These are phyloP conservation scores for Pterocles gutturalis DNA, from an alignment of 2,113 vertebrate species.

Conservation along the genomic window DNA sequence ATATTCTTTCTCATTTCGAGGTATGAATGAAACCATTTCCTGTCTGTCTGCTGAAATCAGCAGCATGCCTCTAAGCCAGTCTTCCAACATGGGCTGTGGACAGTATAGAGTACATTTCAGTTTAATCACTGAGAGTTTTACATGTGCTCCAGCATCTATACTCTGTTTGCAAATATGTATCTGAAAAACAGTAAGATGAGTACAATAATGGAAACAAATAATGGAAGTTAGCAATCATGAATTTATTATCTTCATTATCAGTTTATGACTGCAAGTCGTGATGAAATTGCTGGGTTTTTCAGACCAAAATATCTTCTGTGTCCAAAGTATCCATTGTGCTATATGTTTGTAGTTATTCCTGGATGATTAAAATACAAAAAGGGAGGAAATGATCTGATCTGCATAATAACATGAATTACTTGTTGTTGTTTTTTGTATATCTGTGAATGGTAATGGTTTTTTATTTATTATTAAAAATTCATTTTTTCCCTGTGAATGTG, in stretches of 20 bases:
- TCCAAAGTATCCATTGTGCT: not conserved
- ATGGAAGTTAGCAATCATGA: not conserved
- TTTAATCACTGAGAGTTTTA: not conserved
- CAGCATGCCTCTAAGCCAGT: not conserved
- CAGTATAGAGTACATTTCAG: not conserved
- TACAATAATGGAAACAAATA: not conserved
- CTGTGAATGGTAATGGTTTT: constrained; percentile 38
- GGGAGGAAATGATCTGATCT: not conserved
- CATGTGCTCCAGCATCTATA: not conserved
- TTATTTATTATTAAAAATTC: constrained; percentile 33
- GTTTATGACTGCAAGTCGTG: not conserved
- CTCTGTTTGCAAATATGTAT: not conserved
- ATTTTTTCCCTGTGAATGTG: constrained; percentile 17
- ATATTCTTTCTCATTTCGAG: not conserved
- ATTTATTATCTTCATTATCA: not conserved
- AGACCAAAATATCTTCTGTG: not conserved
- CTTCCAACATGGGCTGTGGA: not conserved
- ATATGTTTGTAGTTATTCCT: not conserved
- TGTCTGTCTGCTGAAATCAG: not conserved
- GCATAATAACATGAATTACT: not conserved
- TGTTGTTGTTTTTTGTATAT: not conserved
- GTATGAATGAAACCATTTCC: not conserved
- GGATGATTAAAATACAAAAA: constrained; percentile 14
- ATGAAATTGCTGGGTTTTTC: not conserved
- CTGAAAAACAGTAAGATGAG: not conserved